Base-by-base conservation (phyloP, 1,140 invertebrate species). In the Plectrocnemia conspersa region DNA sequence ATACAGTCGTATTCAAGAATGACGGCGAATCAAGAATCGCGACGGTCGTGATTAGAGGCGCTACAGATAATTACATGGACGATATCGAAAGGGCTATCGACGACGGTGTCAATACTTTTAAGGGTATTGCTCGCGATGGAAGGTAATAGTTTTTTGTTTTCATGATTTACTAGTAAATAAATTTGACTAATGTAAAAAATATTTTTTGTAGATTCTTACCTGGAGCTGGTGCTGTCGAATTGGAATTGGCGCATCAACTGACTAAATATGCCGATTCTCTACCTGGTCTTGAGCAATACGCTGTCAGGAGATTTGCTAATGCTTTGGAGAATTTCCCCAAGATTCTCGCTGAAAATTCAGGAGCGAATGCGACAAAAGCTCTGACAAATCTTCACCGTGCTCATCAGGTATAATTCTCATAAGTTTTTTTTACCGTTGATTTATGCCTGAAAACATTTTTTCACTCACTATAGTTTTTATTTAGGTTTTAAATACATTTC, bases 51-150 rank as follows among this genome's bases (percentile, higher is more conserved):
- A 81, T 99, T 52, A 80, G 97, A 59, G 97, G 97, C 0, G 88
- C 97, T 0, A 98, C 97, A 13, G 93, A 98, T 54, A 98, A 97
- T 69, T 92, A 93, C 58, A 95, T 99, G 91, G 97, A 99, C 74
- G 97, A 99, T 64, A 90, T 99, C 66, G 97, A 99, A 73, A 80
- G 97, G 62, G 93, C 96, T 25, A 84, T 99, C 63, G 94, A 99
- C 75, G 97, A 99, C 79, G 97, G 93, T 61, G 92, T 99, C 2
- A 99, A 99, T 68, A 97, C 93, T 16, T 99, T 94, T 73, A 99
- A 99, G 71, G 87, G 85, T 36, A 72, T 95, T 22, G 82, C 85
- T 11, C 71, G 75, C 38, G 78, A 81, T 68, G 79, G 78, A 67
- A 72, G 69, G 78, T 78, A 67, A 53, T 19, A 38, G 18, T 9